Evolutionary conservation across 2,113 vertebrate genomes (phyloP).

Genomic region (Electrona antarctica): DNA sequence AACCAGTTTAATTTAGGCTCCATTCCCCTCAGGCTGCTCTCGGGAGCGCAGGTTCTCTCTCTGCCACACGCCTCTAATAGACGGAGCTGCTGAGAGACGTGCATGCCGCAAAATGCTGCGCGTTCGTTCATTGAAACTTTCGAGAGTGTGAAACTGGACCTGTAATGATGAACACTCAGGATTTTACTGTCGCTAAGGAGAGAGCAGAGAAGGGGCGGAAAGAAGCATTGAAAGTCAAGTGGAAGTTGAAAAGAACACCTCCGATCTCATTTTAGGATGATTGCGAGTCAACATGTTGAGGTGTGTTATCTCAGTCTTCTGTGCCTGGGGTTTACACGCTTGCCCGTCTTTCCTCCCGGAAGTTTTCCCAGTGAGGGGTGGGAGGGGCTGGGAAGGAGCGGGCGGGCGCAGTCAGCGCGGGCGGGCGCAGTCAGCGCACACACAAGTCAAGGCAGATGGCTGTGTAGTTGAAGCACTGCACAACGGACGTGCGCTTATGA

Average conservation of each 20-base stretch:
- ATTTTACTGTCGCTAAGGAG: too few relatives aligned
- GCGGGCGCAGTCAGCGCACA: too few relatives aligned
- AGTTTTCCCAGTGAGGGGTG: too few relatives aligned
- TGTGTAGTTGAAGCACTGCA: too few relatives aligned
- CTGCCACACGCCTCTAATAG: conserved; percentile 57
- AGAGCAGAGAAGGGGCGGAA: neutral
- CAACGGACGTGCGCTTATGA: too few relatives aligned
- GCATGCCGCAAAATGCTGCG: too few relatives aligned
- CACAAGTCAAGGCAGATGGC: too few relatives aligned
- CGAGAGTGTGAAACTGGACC: too few relatives aligned
- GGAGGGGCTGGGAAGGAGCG: too few relatives aligned
- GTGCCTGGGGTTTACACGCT: conserved; percentile 25
- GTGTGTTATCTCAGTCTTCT: conserved; percentile 46
- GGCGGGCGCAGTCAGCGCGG: too few relatives aligned
- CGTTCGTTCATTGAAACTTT: too few relatives aligned
- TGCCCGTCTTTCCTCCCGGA: neutral
- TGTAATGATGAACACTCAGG: too few relatives aligned
- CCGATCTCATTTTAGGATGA: conserved; percentile 41
- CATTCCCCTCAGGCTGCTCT: conserved; percentile 56
- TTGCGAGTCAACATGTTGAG: conserved; percentile 43
- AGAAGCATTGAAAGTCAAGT: conserved; percentile 29
- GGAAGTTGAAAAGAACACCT: conserved; percentile 44
- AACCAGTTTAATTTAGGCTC: conserved; percentile 68
- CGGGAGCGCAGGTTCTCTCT: conserved; percentile 56
- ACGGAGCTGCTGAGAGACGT: conserved; percentile 32